Base-by-base conservation (phyloP, 37 sponge, comb jelly and placozoan species). In the Corticium candelabrum region DNA sequence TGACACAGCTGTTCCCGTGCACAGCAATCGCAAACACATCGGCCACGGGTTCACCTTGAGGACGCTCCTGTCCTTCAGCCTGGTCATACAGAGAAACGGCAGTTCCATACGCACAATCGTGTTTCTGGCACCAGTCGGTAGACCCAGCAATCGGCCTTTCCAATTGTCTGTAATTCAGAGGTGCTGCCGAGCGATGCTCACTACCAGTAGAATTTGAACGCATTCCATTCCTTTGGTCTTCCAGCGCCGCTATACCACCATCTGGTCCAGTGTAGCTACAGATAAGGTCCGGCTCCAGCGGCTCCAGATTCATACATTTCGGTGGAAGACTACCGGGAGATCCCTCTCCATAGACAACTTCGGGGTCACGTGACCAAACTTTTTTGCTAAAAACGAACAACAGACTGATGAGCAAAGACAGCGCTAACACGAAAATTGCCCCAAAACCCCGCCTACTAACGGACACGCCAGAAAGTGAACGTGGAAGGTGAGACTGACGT, bases 71-170 rank as follows among this genome's bases (percentile, higher is more conserved):
- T 0, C 69, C 36, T 0, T 68, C 35, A 15, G 83, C 81, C 41
- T 79, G 79, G 39, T 94, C 95, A 57, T 94, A 94, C 1, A 94
- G 87, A 1, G 95, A 90, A 29, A 94, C 74, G 0, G 95, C 86
- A 3, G 90, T 39, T 0, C 95, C 95, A 67, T 94, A 90, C 1
- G 95, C 86, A 41, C 68, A 83, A 32, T 88, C 92, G 1, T 40
- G 32, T 1, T 82, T 86, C 11, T 15, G 0, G 80, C 83, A 83
- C 94, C 94, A 94, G 38, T 84, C 77, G 31, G 21, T 41, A 40
- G 62, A 57, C 40, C 88, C 88, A 7, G 91, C 84, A 3, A 84
- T 36, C 36, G 68, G 35, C n/a, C 34, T 33, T 39, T 34, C 31
- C 2, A 35, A 33, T 37, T 31, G 37, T n/a, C n/a, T n/a, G n/a